Evolutionary conservation across 2,113 vertebrate species (phyloP), one percentile per base, ranked within the genome.

Genomic region (Oreochromis tanganicae): DNA sequence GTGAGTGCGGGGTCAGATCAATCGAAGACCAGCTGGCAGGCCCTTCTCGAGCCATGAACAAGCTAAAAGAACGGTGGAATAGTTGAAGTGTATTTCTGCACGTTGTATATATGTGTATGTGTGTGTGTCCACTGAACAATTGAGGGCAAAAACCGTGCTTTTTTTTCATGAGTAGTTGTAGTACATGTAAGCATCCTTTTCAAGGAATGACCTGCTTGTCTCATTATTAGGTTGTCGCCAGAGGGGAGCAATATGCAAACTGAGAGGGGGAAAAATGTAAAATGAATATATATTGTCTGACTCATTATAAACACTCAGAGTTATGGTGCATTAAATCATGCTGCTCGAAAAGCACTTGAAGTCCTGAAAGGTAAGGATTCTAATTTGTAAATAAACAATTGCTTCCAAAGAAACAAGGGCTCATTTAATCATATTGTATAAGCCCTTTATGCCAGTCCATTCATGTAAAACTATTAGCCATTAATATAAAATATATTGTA

Each of bases 171-270:
- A 89, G 85, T 82, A 88, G 86, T 84, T 83, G 73, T 86, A 63
- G 90, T 93, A 68, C 63, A 38, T 68, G 12, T 68, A 91, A 94
- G 92, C 87, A 88, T 93, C 90, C 86, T 83, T 91, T 88, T 81
- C 90, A 85, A 88, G 88, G 86, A 94, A 90, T 94, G 91, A 96
- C 95, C 95, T 90, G 95, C 93, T 93, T 93, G 94, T 92, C 94
- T 95, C 95, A 95, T 96, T 97, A 95, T 93, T 92, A 91, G 78
- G 84, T 91, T 93, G 87, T 84, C 88, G 93, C 95, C 89, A 8
- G 85, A 91, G 93, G 95, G 91, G 86, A 92, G 89, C 85, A 91
- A 96, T 94, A 95, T 97, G 95, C 93, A 96, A 96, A 96, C 85
- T 54, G 88, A 93, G 91, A 90, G 92, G 87, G 82, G 9, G 94